These are phyloP conservation scores for Pterocles orientalis DNA, from an alignment of 2,113 vertebrate species.

Conservation along the genomic window DNA sequence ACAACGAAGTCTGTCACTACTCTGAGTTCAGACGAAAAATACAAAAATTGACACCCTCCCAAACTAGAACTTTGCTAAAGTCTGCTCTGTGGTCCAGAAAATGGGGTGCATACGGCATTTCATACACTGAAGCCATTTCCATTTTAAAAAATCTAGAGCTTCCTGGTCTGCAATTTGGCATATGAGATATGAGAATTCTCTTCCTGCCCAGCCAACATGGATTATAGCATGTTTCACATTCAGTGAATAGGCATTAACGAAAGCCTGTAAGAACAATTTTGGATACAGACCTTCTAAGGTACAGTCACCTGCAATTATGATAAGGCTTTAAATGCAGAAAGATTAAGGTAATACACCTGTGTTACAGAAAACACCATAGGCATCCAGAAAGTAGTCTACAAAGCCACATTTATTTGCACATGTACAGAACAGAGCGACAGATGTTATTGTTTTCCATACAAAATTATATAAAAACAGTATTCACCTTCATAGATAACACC, in stretches of 20 bases:
- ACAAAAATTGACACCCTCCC: background rate
- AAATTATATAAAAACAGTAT: slow-evolving; percentile 78
- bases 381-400: slow-evolving; percentile 68
- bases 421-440: slow-evolving; percentile 76
- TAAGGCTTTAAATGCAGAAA: background rate
- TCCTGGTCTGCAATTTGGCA: background rate
- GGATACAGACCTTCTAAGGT: background rate
- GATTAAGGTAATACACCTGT: background rate
- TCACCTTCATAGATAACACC: slow-evolving; percentile 73
- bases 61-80: background rate
- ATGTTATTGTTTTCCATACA: slow-evolving; percentile 72
- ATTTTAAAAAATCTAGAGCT: background rate
- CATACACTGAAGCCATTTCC: background rate
- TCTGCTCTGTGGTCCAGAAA: background rate
- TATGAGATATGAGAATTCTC: background rate
- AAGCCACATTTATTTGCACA: slow-evolving; percentile 84
- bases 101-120: background rate
- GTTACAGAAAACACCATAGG: slow-evolving; percentile 48
- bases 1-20: background rate
- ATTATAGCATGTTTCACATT: background rate
- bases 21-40: background rate
- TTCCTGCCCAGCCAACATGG: background rate
- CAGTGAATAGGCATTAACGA: background rate
- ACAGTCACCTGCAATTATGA: background rate
- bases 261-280: background rate